These are phyloP conservation scores for Coturnix japonica DNA, from an alignment of 2,113 vertebrate species.

Conservation along the genomic window DNA sequence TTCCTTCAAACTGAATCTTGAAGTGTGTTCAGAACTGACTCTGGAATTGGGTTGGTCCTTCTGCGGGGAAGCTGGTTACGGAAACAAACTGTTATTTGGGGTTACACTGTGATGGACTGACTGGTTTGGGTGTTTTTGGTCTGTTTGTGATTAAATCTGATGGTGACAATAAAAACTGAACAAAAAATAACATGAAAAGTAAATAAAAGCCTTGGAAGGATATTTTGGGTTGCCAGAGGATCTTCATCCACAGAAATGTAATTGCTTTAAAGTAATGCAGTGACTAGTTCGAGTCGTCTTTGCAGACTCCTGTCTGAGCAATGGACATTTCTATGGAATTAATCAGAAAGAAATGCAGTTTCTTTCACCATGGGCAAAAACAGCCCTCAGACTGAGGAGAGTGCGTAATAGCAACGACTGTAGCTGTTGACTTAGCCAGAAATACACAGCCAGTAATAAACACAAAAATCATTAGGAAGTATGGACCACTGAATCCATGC, in stretches of 20 bases:
- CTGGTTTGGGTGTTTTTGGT: not conserved
- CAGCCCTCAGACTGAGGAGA: conserved; percentile 13
- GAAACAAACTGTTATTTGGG: not conserved
- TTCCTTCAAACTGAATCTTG: not conserved
- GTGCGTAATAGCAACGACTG: conserved; percentile 43
- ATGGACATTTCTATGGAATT: conserved; percentile 31
- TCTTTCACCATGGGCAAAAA: conserved; percentile 19
- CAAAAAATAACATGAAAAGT: not conserved
- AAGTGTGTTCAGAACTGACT: not conserved
- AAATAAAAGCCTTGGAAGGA: not conserved
- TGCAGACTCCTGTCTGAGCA: conserved; percentile 25
- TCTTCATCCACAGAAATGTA: not conserved
- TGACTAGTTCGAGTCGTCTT: conserved; percentile 25
- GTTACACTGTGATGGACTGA: not conserved
- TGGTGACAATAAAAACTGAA: not conserved
- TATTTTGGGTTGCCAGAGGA: conserved; percentile 4
- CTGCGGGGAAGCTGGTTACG: accelerated
- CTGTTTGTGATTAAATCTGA: conserved; percentile 32
- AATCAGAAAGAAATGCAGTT: conserved; percentile 32
- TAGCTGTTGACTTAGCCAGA: conserved; percentile 38
- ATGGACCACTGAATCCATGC: not conserved
- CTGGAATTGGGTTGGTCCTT: not conserved
- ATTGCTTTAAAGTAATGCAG: conserved; percentile 23
- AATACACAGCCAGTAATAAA: not conserved
- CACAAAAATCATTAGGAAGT: not conserved